Evolutionary conservation across 2,888 invertebrate genomes (phyloP).

Genomic region (Bombyx huttoni): DNA sequence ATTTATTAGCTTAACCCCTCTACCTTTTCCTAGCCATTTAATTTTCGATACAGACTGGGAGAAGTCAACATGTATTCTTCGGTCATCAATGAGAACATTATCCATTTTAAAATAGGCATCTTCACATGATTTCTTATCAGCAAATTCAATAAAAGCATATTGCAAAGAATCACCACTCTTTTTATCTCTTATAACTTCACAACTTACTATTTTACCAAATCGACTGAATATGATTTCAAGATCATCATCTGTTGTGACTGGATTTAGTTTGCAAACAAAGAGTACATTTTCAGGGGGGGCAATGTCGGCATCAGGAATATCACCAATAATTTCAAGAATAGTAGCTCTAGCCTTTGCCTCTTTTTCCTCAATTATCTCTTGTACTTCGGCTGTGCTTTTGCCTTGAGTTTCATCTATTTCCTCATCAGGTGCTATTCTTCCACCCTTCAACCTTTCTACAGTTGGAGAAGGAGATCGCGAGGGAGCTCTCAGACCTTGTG

Average conservation of each 20-base stretch:
- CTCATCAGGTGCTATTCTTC: slow-evolving; percentile 94
- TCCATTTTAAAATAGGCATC: slow-evolving; percentile 99
- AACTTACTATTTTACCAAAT: slow-evolving; percentile 93
- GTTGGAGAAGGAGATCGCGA: slow-evolving; percentile 92
- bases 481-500: slow-evolving; percentile 81
- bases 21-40: slow-evolving; percentile 90
- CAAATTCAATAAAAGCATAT: slow-evolving; percentile 99
- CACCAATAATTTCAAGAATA: slow-evolving; percentile 98
- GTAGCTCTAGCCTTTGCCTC: slow-evolving; percentile 98
- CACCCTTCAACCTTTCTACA: slow-evolving; percentile 84
- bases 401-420: slow-evolving; percentile 92
- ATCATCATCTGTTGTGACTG: slow-evolving; percentile 97
- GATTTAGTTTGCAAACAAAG: slow-evolving; percentile 99
- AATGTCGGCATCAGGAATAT: slow-evolving; percentile 96
- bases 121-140: slow-evolving; percentile 92
- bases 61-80: slow-evolving; percentile 99
- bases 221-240: slow-evolving; percentile 97
- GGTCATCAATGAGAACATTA: slow-evolving; percentile 98
- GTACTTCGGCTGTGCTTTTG: slow-evolving; percentile 86
- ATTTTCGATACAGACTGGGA: slow-evolving; percentile 98
- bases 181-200: slow-evolving; percentile 96
- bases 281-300: slow-evolving; percentile 99
- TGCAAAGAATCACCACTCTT: slow-evolving; percentile 95
- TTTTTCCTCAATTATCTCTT: slow-evolving; percentile 88
- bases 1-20: slow-evolving; percentile 77